Conservation (phyloP, 2,797 vertebrate species). For the Pantherophis alleghaniensis region DNA sequence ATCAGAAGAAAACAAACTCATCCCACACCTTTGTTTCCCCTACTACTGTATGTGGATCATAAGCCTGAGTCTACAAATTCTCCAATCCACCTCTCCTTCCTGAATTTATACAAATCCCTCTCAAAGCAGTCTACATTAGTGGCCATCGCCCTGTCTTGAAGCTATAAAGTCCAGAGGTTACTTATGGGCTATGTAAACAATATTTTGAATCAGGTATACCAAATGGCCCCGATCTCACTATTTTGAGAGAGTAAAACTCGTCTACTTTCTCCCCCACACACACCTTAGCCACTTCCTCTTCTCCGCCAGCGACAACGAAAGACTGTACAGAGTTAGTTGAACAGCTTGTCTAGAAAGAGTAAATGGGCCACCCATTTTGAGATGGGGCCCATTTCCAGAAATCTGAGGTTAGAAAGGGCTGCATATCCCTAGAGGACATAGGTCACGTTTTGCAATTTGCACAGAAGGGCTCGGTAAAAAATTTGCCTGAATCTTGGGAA, state of each 20-base stretch:
- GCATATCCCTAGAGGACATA: not conserved
- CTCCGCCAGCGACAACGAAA: not conserved
- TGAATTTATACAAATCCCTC: not conserved
- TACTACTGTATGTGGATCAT: not conserved
- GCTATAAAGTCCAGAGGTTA: not conserved
- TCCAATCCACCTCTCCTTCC: not conserved
- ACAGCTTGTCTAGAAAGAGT: not conserved
- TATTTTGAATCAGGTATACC: not conserved
- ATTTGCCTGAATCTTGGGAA: not conserved
- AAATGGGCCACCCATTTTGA: not conserved
- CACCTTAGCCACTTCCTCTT: not conserved
- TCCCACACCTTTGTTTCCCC: not conserved
- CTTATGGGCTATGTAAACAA: not conserved
- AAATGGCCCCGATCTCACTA: not conserved
- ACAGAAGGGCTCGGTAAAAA: not conserved
- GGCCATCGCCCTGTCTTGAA: not conserved
- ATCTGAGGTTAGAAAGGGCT: not conserved
- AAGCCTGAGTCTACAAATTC: not conserved
- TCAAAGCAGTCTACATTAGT: not conserved
- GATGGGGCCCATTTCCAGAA: not conserved
- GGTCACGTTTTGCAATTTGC: not conserved
- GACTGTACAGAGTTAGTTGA: not conserved
- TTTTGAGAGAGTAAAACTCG: not conserved
- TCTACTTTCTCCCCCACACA: not conserved
- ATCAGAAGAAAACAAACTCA: not conserved